Conservation (phyloP, 2,113 vertebrate species). For the Nothobranchius furzeri region DNA sequence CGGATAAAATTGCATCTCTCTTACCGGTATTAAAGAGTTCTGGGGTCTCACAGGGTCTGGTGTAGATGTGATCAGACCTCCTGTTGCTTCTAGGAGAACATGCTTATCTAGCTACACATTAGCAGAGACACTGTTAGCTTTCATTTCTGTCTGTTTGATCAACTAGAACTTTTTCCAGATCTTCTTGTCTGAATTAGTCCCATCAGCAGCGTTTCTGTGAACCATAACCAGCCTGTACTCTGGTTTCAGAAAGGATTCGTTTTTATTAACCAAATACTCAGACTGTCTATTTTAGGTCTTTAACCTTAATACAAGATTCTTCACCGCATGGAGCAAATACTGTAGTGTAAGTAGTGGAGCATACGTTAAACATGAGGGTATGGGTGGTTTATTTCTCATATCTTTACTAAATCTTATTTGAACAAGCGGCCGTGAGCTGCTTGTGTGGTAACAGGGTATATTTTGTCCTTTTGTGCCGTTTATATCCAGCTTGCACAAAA, state of each 20-base stretch:
- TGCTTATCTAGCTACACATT: conserved; percentile 14
- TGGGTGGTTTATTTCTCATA: neutral
- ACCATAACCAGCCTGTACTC: conserved; percentile 25
- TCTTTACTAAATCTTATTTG: conserved; percentile 16
- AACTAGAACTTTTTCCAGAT: conserved; percentile 6
- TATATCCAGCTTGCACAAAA: conserved; percentile 20
- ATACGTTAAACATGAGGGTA: conserved; percentile 21
- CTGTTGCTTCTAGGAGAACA: conserved; percentile 17
- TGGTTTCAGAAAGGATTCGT: conserved; percentile 76
- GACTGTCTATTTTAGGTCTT: conserved; percentile 4
- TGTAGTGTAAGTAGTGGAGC: conserved; percentile 35
- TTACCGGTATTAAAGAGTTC: conserved; percentile 5
- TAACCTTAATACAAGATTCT: conserved; percentile 20
- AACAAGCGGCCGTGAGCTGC: conserved; percentile 11
- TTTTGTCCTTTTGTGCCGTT: conserved; percentile 46
- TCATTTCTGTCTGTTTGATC: neutral
- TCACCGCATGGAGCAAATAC: conserved; percentile 46
- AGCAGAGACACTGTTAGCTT: conserved; percentile 3
- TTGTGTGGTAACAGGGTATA: conserved; percentile 52
- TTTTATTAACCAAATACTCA: conserved; percentile 28
- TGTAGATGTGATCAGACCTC: neutral
- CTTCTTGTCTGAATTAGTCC: neutral
- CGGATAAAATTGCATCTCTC: neutral
- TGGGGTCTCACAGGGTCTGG: neutral
- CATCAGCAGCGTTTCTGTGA: conserved; percentile 33